phyloP scores from a whole-genome alignment of 2,888 invertebrate species.

The Leptinotarsa haldemani region DNA sequence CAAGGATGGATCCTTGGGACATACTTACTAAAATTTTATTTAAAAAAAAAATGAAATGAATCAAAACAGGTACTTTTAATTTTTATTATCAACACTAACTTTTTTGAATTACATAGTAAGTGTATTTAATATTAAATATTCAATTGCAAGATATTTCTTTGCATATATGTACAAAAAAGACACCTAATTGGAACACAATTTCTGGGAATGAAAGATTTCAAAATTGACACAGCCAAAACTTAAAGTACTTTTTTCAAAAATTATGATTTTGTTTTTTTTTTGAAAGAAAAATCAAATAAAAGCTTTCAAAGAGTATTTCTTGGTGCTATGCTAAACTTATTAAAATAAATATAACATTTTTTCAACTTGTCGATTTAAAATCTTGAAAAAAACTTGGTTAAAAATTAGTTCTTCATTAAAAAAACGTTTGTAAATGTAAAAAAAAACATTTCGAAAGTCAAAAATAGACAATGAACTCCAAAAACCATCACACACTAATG shows the following conservation, averaged over 20 bases:
- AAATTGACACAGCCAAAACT: constrained; percentile 42
- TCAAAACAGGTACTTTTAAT: not conserved
- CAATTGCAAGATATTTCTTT: not conserved
- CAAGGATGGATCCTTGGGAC: not conserved
- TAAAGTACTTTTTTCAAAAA: constrained; percentile 17
- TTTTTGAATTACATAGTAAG: constrained; percentile 5
- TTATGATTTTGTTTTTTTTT: not conserved
- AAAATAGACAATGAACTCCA: not conserved
- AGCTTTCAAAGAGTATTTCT: constrained; percentile 2
- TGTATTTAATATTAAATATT: constrained; percentile 13
- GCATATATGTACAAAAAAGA: constrained; percentile 13
- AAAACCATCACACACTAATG: not conserved
- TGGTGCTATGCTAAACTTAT: not conserved
- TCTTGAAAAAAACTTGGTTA: too few species aligned
- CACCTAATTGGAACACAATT: constrained; percentile 25
- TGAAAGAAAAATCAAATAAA: constrained; percentile 8
- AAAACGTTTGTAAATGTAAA: not conserved
- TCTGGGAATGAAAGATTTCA: constrained; percentile 37
- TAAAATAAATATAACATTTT: not conserved
- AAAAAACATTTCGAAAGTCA: not conserved
- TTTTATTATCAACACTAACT: not conserved
- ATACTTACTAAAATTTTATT: not conserved
- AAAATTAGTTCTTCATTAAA: too few species aligned
- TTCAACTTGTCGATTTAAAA: too few species aligned
- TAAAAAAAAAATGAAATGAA: not conserved